Conservation (phyloP, 2,888 invertebrate genomes). For the Ephialtes manifestator region DNA sequence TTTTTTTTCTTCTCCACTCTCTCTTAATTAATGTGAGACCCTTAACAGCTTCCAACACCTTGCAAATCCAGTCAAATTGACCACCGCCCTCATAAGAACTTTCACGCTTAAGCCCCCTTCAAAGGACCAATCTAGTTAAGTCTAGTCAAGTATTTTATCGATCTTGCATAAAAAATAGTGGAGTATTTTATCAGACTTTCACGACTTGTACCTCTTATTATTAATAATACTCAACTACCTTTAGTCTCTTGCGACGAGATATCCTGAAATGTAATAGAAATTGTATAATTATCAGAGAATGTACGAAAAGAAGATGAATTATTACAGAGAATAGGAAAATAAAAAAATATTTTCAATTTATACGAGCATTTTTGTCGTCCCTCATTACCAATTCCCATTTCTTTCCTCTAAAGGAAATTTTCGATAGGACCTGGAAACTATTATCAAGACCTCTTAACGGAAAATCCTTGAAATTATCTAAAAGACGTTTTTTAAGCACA, state of each 20-base stretch:
- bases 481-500: too few relatives aligned
- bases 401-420: too few relatives aligned
- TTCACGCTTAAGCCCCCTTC: slow-evolving; percentile 23
- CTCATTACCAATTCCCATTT: not conserved
- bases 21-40: slow-evolving; percentile 13
- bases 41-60: not conserved
- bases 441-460: too few relatives aligned
- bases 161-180: slow-evolving; percentile 22
- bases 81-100: not conserved
- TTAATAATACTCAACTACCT: slow-evolving; percentile 45
- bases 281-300: slow-evolving; percentile 29
- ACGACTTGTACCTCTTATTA: slow-evolving; percentile 44
- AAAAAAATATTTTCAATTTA: slow-evolving; percentile 59
- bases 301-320: slow-evolving; percentile 33
- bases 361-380: slow-evolving; percentile 8
- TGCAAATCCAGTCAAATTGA: slow-evolving; percentile 7
- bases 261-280: slow-evolving; percentile 12
- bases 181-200: slow-evolving; percentile 57
- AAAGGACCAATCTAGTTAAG: slow-evolving; percentile 79
- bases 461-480: too few relatives aligned
- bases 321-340: slow-evolving; percentile 52
- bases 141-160: slow-evolving; percentile 75
- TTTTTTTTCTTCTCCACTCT: slow-evolving; percentile 41
- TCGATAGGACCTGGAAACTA: too few relatives aligned
- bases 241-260: slow-evolving; percentile 42